These are phyloP conservation scores for Promerops cafer DNA, from an alignment of 2,113 vertebrate species.

Conservation along the genomic window DNA sequence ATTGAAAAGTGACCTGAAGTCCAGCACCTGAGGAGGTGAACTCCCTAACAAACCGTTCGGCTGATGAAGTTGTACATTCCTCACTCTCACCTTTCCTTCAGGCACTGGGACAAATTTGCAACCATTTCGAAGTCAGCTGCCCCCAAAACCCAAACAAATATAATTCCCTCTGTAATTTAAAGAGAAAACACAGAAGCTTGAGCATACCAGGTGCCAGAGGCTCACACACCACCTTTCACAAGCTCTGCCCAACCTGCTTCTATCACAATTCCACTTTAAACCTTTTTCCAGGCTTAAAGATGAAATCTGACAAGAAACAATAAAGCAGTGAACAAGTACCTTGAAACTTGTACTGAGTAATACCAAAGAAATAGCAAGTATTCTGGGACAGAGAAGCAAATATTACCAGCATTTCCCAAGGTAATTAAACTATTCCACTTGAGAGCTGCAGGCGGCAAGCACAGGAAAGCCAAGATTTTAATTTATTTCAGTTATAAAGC, in stretches of 20 bases:
- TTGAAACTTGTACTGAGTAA: not conserved
- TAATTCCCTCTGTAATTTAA: not conserved
- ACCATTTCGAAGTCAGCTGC: not conserved
- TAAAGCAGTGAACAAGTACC: not conserved
- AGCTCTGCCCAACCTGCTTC: not conserved
- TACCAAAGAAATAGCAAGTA: not conserved
- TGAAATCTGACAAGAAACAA: not conserved
- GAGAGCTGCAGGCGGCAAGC: not conserved
- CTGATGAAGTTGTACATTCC: not conserved
- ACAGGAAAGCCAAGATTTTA: not conserved
- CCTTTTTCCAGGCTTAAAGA: not conserved
- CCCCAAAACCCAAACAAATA: not conserved
- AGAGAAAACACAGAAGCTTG: not conserved
- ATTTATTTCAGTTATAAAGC: not conserved
- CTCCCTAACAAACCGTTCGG: not conserved
- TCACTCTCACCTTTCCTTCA: not conserved
- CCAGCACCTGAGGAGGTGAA: not conserved
- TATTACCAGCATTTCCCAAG: not conserved
- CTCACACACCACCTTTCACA: accelerated
- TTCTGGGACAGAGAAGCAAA: not conserved
- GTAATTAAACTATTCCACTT: not conserved
- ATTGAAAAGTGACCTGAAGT: not conserved
- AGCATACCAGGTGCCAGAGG: not conserved
- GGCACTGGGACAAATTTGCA: not conserved
- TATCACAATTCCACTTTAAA: not conserved